phyloP scores from a whole-genome alignment of 2,888 invertebrate genomes.

The Drosophila recens region DNA sequence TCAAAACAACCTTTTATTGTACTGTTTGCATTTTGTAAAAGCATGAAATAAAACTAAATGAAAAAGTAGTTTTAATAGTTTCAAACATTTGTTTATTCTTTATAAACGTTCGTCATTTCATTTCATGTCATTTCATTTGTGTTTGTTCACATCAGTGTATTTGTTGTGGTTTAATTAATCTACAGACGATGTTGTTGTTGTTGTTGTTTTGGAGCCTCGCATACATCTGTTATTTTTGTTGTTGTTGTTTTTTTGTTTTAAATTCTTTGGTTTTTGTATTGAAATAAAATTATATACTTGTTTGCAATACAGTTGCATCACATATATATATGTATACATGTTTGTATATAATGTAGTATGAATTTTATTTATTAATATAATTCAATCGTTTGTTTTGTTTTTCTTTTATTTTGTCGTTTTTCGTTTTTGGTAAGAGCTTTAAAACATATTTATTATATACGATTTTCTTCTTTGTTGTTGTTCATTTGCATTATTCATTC shows the following conservation, averaged over 20 bases:
- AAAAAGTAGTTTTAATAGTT: constrained; percentile 67
- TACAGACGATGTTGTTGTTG: constrained; percentile 78
- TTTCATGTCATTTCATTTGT: constrained; percentile 67
- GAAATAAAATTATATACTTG: constrained; percentile 70
- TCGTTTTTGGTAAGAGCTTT: constrained; percentile 68
- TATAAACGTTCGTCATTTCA: constrained; percentile 84
- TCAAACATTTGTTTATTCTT: constrained; percentile 84
- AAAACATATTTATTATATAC: constrained; percentile 72
- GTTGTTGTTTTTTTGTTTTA: constrained; percentile 39
- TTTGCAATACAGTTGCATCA: constrained; percentile 67
- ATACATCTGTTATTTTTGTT: constrained; percentile 53
- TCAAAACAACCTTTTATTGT: background rate
- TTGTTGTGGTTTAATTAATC: constrained; percentile 68
- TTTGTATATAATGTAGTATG: constrained; percentile 61
- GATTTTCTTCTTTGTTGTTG: constrained; percentile 34
- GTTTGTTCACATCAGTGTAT: constrained; percentile 63
- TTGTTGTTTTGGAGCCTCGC: constrained; percentile 43
- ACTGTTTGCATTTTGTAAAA: background rate
- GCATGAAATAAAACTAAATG: constrained; percentile 32
- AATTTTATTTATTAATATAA: constrained; percentile 61
- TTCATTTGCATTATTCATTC: constrained; percentile 45
- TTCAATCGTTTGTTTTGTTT: constrained; percentile 56
- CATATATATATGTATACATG: constrained; percentile 39
- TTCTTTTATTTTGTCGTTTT: constrained; percentile 35
- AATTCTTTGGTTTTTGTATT: constrained; percentile 42